Evolutionary conservation across 2,888 invertebrate species (phyloP), one percentile per base, ranked within the genome.

Genomic region (Lithophane socia): DNA sequence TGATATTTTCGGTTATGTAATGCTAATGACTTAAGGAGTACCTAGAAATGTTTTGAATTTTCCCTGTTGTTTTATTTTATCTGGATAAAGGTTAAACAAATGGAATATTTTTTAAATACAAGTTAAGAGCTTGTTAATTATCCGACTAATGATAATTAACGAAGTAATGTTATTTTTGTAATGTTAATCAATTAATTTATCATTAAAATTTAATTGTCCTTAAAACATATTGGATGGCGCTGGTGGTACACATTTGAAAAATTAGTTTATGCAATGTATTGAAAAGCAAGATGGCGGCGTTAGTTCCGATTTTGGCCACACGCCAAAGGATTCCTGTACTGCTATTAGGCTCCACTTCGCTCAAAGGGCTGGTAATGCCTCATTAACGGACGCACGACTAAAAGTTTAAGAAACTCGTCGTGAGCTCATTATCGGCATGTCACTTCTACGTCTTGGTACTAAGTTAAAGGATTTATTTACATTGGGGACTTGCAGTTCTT

Each of bases 351-450:
- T 37, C 18, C n/a, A 67, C 54, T 61, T 24, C 5, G 21, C 56
- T 81, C 24, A 52, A 73, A 73, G 61, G 60, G 21, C 47, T 49
- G 52, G 73, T 74, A 84, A 67, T 66, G 42, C 60, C 74, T 82
- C 80, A 84, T 80, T 82, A 82, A 47, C 47, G 52, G 37, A 13
- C 29, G 37, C 82, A 74, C 82, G 84, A 82, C 80, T 54, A 7
- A 7, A 68, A 63, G 65, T 74, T 80, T 67, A 69, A 65, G 68
- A 80, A 82, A 70, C 84, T 54, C 3, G 37, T 80, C 82, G 84
- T 82, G 84, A 58, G 52, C 61, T 82, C 84, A 84, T 82, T 82
- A 84, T 70, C 10, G 56, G 16, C 49, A 18, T 80, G 74, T 58
- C 73, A 56, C 54, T 29, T 73, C 9, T 24, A 63, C 71, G 65